Base-by-base conservation (phyloP, 2,797 vertebrate species). In the Phrynocephalus vlangalii region DNA sequence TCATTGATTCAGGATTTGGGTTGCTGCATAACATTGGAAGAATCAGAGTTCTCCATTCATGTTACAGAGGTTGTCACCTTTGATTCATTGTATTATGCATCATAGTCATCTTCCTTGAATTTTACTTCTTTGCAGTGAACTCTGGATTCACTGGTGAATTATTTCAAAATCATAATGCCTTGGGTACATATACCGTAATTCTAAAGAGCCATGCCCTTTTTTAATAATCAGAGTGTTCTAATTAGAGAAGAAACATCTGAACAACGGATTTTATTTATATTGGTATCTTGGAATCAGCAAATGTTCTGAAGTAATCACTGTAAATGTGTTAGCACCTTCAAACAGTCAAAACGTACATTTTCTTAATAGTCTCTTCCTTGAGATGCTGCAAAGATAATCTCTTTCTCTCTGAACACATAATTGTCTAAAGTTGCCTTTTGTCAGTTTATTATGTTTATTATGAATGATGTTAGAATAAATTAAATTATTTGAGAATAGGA, bases 281-380 rank as follows among this genome's bases (percentile, higher is more conserved):
- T 94, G 90, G 87, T 94, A 91, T 95, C 91, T 89, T 93, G 79
- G 90, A 93, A 93, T 95, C 94, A 95, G 87, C 79, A 28, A 88
- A 91, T 91, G 92, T 89, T 93, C 91, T 94, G 92, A 92, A 94
- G 93, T 95, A 95, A 94, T 95, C 93, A 93, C 84, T 93, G 84
- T 93, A 93, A 92, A 94, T 93, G 85, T 83, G 89, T 88, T 73
- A 89, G 86, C 86, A 91, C 89, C 91, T 93, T 86, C 90, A 92
- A 89, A 91, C 48, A 22, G 52, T 89, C 90, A 87, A 6, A 92
- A 90, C 76, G 89, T 92, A 83, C 88, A 92, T 94, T 91, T 90
- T 89, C 94, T 95, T 94, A 80, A 92, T 85, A 89, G 84, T 91
- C 73, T 90, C 90, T 92, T 91, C 78, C 86, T 78, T 8, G 63